Evolutionary conservation across 1,140 invertebrate genomes (phyloP), one percentile per base, ranked within the genome.

Genomic region (Drosophila rhopaloa): DNA sequence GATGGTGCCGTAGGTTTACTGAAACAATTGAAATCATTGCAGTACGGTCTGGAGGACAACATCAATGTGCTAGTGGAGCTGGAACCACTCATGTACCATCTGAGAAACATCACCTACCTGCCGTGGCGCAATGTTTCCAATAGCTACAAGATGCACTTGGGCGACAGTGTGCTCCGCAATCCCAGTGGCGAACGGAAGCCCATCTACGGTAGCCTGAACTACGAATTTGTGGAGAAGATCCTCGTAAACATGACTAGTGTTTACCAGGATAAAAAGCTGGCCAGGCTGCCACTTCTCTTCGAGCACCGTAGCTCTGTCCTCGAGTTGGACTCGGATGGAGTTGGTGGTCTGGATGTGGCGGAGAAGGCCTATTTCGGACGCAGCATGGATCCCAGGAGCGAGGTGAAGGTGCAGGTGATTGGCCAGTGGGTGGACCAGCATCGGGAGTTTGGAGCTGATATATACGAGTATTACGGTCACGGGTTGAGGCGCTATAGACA

Each of bases 61-160:
- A 85, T 91, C 8, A 91, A 91, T 76, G 90, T 88, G 11, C 73
- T 91, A 2, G 85, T 91, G 13, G 90, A 91, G 59, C 63, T 91
- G 44, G 46, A 91, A 29, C 90, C 90, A 0, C 35, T 91, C 41
- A 90, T 90, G 80, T 88, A 91, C 38, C 82, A 91, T 54, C 58
- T 91, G 11, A 41, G 85, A 9, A 91, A 91, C 54, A 57, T 91
- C 13, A 91, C 82, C 11, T 91, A 88, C 48, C 46, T 82, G 57
- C 90, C 90, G 0, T 91, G 90, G 90, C 73, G 81, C 3, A 91
- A 91, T 44, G 73, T 88, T 0, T 71, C 82, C 24, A 79, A 86
- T 29, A 91, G 90, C 66, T 91, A 91, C 47, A 91, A 91, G 35
- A 91, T 90, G 57, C 35, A 54, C 5, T 44, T 91, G 37, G 90